Conservation (phyloP, 2,113 vertebrate genomes). For the Alectura lathami region DNA sequence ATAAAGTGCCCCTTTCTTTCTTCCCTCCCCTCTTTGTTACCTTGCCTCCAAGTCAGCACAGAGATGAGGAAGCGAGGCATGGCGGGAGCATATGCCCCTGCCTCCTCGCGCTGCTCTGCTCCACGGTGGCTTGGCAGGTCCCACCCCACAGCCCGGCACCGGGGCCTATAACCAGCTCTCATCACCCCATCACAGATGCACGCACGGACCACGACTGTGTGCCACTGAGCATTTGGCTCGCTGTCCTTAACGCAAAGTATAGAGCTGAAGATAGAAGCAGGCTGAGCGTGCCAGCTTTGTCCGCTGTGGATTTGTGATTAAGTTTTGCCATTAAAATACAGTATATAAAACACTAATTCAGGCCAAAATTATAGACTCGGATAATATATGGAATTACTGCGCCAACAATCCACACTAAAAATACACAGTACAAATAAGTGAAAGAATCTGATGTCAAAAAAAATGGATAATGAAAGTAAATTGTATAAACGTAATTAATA, state of each 20-base stretch:
- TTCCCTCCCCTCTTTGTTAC: rapidly evolving
- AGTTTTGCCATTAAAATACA: conserved; percentile 69
- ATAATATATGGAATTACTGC: conserved; percentile 44
- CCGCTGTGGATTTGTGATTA: conserved; percentile 62
- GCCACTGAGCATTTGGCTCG: background rate
- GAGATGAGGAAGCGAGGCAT: too few species aligned
- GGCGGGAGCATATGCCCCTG: background rate
- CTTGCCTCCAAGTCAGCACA: background rate
- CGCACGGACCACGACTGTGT: background rate
- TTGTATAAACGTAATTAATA: conserved; percentile 62
- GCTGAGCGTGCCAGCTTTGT: conserved; percentile 48
- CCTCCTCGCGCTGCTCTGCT: background rate
- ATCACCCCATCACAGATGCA: background rate
- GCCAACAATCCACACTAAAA: conserved; percentile 68
- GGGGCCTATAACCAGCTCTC: background rate
- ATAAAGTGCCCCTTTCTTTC: background rate
- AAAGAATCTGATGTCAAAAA: conserved; percentile 68
- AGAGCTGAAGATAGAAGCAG: conserved; percentile 41
- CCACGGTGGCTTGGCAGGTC: background rate
- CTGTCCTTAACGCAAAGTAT: conserved; percentile 1
- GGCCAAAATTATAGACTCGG: conserved; percentile 63
- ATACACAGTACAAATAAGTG: conserved; percentile 56
- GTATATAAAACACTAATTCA: conserved; percentile 69
- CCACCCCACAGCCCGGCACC: background rate
- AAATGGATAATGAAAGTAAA: conserved; percentile 51